Evolutionary conservation across 2,113 vertebrate genomes (phyloP).

Genomic region (Lycocorax pyrrhopterus): DNA sequence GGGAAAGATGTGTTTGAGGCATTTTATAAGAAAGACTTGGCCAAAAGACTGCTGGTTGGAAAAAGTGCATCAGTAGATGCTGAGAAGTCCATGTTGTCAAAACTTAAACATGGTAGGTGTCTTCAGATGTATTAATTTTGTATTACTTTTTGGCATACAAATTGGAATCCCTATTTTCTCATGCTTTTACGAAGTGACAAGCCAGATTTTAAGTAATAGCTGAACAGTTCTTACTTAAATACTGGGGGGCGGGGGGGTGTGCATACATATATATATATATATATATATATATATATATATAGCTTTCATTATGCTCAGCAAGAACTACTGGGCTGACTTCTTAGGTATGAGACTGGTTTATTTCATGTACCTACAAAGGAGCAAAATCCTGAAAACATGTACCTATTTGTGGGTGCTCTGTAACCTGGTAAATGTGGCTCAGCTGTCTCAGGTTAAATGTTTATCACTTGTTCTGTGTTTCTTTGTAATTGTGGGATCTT

Average conservation of each 20-base stretch:
- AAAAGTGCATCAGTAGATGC: constrained; percentile 84
- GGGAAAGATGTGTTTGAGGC: constrained; percentile 85
- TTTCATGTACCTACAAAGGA: not conserved
- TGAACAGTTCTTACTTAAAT: not conserved
- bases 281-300: no score
- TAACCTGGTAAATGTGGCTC: not conserved
- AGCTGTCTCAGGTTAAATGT: not conserved
- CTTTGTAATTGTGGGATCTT: constrained; percentile 2
- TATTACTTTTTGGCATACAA: not conserved
- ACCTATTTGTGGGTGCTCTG: not conserved
- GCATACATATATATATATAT: no score
- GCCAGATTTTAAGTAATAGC: not conserved
- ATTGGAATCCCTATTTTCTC: not conserved
- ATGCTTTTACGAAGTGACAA: not conserved
- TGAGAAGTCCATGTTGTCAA: constrained; percentile 84
- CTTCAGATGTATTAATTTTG: not conserved
- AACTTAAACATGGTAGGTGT: constrained; percentile 79
- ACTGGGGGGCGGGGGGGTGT: accelerated
- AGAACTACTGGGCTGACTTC: not conserved
- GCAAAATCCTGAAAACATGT: not conserved
- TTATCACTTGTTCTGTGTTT: not conserved
- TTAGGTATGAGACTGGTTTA: not conserved
- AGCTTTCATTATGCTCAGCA: not conserved
- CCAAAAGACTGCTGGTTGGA: constrained; percentile 80
- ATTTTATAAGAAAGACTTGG: constrained; percentile 84